Evolutionary conservation across 2,113 vertebrate genomes (phyloP), one percentile per base, ranked within the genome.

Genomic region (Scytalopus superciliaris): DNA sequence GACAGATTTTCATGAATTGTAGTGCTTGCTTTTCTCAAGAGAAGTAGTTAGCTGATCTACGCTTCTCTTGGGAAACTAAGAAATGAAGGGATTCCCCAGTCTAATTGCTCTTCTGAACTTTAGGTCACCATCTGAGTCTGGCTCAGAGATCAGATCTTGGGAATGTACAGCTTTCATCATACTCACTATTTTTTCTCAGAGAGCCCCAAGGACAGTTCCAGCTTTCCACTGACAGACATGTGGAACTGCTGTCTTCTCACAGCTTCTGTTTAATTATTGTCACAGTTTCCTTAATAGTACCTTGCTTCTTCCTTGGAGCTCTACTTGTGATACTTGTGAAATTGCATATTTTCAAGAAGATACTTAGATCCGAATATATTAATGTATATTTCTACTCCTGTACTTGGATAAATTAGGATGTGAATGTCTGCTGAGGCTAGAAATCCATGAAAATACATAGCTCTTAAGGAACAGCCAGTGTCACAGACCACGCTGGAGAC

Each of bases 161-260:
- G 57, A 80, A 76, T 92, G 59, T 80, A 73, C 59, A 39, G 31
- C 63, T 83, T 81, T 90, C 45, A n/a, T 89, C 80, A 44, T 35
- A 33, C 35, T 92, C 62, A 35, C 4, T 10, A 33, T 30, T 79
- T 89, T 94, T 93, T 88, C 44, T 73, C 28, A 39, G 19, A 59
- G 74, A 77, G 27, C 28, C 30, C 12, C 52, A 82, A 55, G 66
- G 66, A 19, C 30, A 70, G 24, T 49, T 89, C 39, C 59, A 77
- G 35, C 30, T 86, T 27, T 80, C 21, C 63, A 21, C 19, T 60
- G 49, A 12, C 49, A 67, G 37, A 66, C 31, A 21, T 0, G 0
- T 35, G 74, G 63, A 79, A 28, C 40, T 66, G 40, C 30, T 39
- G 40, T 60, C 35, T 50, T 52, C 63, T 76, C 33, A 14, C 44